Percentiles rank a stretch among this genome's conserved stretches.
These are phyloP conservation scores for Pungitius pungitius DNA, from an alignment of 2,113 vertebrate genomes.

Conservation along the genomic window DNA sequence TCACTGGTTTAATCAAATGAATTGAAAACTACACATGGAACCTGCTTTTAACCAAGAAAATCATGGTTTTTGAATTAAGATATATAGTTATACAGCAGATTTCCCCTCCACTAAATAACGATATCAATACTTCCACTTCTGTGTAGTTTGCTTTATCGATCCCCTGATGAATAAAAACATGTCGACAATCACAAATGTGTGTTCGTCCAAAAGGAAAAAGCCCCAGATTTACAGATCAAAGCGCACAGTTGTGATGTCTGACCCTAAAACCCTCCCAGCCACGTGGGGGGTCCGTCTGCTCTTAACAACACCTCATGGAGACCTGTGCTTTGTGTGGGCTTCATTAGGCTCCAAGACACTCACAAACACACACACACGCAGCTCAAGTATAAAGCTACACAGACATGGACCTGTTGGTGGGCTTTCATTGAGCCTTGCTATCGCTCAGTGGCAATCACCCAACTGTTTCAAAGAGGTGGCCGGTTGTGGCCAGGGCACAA, in stretches of 20 bases:
- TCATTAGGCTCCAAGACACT: background rate
- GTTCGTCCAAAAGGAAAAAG: background rate
- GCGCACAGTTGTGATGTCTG: constrained; percentile 16
- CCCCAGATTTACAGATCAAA: constrained; percentile 10
- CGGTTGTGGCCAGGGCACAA: background rate
- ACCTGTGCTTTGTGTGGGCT: background rate
- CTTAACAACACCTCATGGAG: constrained; percentile 6
- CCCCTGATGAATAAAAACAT: background rate
- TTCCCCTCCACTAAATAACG: background rate
- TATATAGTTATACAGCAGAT: background rate
- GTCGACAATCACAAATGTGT: background rate
- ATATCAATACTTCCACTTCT: background rate
- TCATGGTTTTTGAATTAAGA: background rate
- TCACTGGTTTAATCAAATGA: background rate
- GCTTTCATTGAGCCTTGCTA: background rate
- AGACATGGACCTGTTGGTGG: background rate
- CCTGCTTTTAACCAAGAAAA: background rate
- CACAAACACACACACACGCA: constrained; percentile 1
- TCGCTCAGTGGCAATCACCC: background rate
- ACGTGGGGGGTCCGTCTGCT: constrained; percentile 7
- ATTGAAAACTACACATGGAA: background rate
- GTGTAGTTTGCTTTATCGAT: background rate
- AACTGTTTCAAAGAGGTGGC: no score
- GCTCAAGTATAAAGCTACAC: background rate
- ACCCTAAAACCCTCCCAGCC: constrained; percentile 8